phyloP scores from a whole-genome alignment of 2,888 invertebrate species.

The Bursaphelenchus okinawaensis region DNA sequence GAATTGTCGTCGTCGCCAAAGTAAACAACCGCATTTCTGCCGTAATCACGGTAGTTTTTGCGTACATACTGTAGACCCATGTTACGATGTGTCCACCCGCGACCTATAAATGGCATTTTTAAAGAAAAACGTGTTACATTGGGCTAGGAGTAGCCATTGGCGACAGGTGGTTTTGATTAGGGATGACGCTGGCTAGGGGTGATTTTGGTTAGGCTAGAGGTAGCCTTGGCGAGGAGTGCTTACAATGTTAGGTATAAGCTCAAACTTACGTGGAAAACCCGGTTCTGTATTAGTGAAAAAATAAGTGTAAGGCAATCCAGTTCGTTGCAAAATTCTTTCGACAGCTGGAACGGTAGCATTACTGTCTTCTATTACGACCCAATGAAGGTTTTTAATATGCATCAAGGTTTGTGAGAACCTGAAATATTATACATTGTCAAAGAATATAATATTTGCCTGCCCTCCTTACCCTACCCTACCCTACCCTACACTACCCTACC shows the following conservation, averaged over 20 bases:
- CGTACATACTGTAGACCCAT: conserved; percentile 38
- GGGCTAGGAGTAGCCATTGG: too few relatives aligned
- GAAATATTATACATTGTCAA: conserved; percentile 4
- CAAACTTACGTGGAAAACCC: conserved; percentile 38
- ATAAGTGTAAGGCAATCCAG: conserved; percentile 38
- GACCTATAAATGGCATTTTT: conserved; percentile 18
- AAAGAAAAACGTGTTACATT: neutral
- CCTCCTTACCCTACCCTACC: too few relatives aligned
- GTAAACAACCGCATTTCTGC: conserved; percentile 67
- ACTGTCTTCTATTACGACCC: conserved; percentile 45
- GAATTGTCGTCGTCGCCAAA: conserved; percentile 97
- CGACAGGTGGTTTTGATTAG: too few relatives aligned
- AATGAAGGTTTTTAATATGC: conserved; percentile 41
- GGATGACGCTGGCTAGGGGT: too few relatives aligned
- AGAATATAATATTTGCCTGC: neutral
- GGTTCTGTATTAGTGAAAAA: conserved; percentile 39
- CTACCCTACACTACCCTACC: too few relatives aligned
- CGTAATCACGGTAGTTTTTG: conserved; percentile 30
- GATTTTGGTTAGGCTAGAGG: too few relatives aligned
- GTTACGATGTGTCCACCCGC: conserved; percentile 47
- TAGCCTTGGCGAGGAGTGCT: too few relatives aligned
- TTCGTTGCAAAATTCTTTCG: conserved; percentile 36
- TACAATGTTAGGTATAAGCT: too few relatives aligned
- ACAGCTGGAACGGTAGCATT: conserved; percentile 35
- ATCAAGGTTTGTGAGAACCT: conserved; percentile 41